These are phyloP conservation scores for Procambarus clarkii DNA, from an alignment of 1,140 invertebrate species.

Conservation along the genomic window DNA sequence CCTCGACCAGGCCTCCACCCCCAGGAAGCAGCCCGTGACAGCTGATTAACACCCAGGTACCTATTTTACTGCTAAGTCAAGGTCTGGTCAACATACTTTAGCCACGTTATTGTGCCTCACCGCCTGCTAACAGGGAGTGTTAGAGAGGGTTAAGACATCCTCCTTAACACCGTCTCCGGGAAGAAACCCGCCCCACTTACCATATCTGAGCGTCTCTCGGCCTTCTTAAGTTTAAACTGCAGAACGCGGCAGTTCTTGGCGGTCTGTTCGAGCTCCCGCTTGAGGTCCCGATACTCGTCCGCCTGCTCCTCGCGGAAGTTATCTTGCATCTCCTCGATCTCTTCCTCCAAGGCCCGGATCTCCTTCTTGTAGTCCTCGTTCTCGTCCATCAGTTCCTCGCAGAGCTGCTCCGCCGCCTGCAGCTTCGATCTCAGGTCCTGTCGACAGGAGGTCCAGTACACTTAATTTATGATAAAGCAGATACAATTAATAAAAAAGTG, in stretches of 20 bases:
- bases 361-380: slow-evolving; percentile 97
- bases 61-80: too few relatives aligned
- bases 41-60: too few relatives aligned
- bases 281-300: slow-evolving; percentile 95
- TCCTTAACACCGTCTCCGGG: too few relatives aligned
- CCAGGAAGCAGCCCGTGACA: too few relatives aligned
- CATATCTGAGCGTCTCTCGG: slow-evolving; percentile 92
- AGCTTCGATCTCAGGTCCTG: slow-evolving; percentile 84
- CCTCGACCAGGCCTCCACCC: too few relatives aligned
- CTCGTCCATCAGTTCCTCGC: slow-evolving; percentile 95
- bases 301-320: slow-evolving; percentile 98
- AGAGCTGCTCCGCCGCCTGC: slow-evolving; percentile 89
- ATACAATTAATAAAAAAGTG: too few relatives aligned
- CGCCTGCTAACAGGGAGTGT: too few relatives aligned
- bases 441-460: neutral
- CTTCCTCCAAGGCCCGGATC: slow-evolving; percentile 92
- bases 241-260: slow-evolving; percentile 98
- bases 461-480: too few relatives aligned
- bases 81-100: too few relatives aligned
- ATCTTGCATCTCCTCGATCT: slow-evolving; percentile 99
- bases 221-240: slow-evolving; percentile 98
- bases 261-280: slow-evolving; percentile 95
- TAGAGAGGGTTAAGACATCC: too few relatives aligned
- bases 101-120: too few relatives aligned
- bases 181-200: slow-evolving; percentile 81